Percentiles rank a stretch among this genome's conserved stretches.
Conservation (phyloP, 2,888 invertebrate genomes). For the Spatulosminthurus flaviceps region DNA sequence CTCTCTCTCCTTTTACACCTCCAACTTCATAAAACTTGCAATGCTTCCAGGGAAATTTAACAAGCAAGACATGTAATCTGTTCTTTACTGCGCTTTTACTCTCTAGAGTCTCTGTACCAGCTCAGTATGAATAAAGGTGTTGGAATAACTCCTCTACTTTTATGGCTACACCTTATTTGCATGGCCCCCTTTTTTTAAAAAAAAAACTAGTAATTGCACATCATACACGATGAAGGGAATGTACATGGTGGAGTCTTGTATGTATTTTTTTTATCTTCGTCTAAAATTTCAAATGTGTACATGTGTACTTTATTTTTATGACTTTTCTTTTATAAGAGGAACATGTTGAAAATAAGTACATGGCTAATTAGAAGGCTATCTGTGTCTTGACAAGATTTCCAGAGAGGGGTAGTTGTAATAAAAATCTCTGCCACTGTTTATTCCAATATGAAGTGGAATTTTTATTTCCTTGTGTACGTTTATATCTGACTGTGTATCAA, state of each 20-base stretch:
- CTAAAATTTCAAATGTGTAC: background rate
- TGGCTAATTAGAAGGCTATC: too few relatives aligned
- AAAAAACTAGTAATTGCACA: background rate
- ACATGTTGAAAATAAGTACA: too few relatives aligned
- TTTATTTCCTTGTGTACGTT: too few relatives aligned
- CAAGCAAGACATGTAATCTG: conserved; percentile 18
- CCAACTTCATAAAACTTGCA: conserved; percentile 18
- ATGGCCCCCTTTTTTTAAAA: too few relatives aligned
- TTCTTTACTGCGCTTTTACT: conserved; percentile 2
- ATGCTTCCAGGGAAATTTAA: conserved; percentile 18
- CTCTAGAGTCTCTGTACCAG: background rate
- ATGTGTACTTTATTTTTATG: background rate
- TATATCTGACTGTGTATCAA: too few relatives aligned
- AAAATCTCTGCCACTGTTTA: too few relatives aligned
- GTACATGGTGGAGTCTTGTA: too few relatives aligned
- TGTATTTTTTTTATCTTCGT: background rate
- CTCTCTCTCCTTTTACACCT: conserved; percentile 1
- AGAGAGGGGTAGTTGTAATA: too few relatives aligned
- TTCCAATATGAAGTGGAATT: too few relatives aligned
- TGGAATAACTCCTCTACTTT: conserved; percentile 1
- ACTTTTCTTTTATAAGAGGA: too few relatives aligned
- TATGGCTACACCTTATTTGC: background rate
- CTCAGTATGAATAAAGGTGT: conserved; percentile 1
- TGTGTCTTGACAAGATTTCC: too few relatives aligned
- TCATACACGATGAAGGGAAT: background rate